Evolutionary conservation across 1,140 invertebrate genomes (phyloP).

Genomic region (Bombyx mandarina): DNA sequence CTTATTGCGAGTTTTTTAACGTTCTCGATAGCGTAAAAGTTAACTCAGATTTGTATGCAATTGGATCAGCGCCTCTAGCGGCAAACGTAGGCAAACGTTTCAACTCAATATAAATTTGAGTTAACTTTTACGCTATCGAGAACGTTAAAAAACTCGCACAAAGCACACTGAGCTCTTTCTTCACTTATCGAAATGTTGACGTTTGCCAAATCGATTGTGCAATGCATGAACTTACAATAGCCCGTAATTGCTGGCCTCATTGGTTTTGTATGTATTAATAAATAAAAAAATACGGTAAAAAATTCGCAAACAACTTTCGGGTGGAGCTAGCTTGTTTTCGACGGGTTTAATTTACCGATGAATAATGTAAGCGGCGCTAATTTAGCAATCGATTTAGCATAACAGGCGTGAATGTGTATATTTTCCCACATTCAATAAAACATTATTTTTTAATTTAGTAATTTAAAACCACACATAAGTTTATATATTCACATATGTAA

Average conservation of each 20-base stretch:
- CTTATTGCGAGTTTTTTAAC: too few species aligned
- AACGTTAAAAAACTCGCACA: too few species aligned
- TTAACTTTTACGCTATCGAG: too few species aligned
- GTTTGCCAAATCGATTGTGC: background rate
- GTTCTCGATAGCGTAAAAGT: too few species aligned
- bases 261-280: background rate
- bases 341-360: background rate
- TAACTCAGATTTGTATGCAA: background rate
- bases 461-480: too few species aligned
- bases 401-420: background rate
- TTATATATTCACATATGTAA: too few species aligned
- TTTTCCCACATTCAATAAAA: background rate
- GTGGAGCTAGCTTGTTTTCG: constrained; percentile 1
- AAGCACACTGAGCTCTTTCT: too few species aligned
- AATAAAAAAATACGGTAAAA: background rate
- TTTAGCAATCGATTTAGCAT: background rate
- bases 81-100: too few species aligned
- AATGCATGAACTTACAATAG: constrained; percentile 1
- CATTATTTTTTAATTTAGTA: background rate
- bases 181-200: background rate
- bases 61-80: too few species aligned
- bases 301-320: constrained; percentile 1
- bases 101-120: too few species aligned
- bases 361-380: constrained; percentile 4
- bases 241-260: background rate